Percentiles rank a stretch among this genome's conserved stretches.
Evolutionary conservation across 2,888 invertebrate genomes (phyloP).

Genomic region (Azorinus chamasolen): DNA sequence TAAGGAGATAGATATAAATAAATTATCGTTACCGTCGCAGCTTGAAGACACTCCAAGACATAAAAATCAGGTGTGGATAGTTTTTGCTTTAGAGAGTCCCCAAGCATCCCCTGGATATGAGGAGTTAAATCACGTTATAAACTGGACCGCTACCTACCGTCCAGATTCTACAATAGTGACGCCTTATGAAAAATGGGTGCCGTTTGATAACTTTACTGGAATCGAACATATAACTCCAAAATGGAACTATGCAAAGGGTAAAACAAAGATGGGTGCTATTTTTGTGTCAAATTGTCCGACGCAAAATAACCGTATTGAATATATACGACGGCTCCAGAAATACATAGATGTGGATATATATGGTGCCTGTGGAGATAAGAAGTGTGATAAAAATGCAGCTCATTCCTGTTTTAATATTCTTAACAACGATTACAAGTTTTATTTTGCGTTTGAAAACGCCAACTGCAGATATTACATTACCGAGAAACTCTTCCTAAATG

Average conservation of each 20-base stretch:
- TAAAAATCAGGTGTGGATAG: slow-evolving; percentile 91
- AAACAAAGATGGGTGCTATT: slow-evolving; percentile 97
- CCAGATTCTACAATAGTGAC: slow-evolving; percentile 98
- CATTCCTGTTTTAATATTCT: slow-evolving; percentile 95
- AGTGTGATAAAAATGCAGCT: slow-evolving; percentile 89
- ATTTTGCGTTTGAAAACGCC: slow-evolving; percentile 98
- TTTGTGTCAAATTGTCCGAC: slow-evolving; percentile 99
- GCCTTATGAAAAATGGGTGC: slow-evolving; percentile 97
- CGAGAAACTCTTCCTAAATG: slow-evolving; percentile 98
- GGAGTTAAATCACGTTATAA: slow-evolving; percentile 92
- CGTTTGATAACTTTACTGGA: slow-evolving; percentile 91
- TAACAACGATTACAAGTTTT: slow-evolving; percentile 97
- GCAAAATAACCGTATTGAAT: slow-evolving; percentile 94
- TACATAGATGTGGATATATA: slow-evolving; percentile 89
- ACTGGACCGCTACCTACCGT: slow-evolving; percentile 99
- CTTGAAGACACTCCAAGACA: slow-evolving; percentile 57
- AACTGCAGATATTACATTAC: slow-evolving; percentile 98
- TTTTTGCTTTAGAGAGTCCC: slow-evolving; percentile 97
- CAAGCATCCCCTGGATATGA: slow-evolving; percentile 94
- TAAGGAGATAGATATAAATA: slow-evolving; percentile 74
- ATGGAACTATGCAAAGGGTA: slow-evolving; percentile 90
- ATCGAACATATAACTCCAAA: slow-evolving; percentile 71
- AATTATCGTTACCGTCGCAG: slow-evolving; percentile 7
- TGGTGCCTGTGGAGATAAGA: slow-evolving; percentile 79
- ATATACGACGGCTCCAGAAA: slow-evolving; percentile 93